These are phyloP conservation scores for Chaetops frenatus DNA, from an alignment of 2,113 vertebrate genomes.

Conservation along the genomic window DNA sequence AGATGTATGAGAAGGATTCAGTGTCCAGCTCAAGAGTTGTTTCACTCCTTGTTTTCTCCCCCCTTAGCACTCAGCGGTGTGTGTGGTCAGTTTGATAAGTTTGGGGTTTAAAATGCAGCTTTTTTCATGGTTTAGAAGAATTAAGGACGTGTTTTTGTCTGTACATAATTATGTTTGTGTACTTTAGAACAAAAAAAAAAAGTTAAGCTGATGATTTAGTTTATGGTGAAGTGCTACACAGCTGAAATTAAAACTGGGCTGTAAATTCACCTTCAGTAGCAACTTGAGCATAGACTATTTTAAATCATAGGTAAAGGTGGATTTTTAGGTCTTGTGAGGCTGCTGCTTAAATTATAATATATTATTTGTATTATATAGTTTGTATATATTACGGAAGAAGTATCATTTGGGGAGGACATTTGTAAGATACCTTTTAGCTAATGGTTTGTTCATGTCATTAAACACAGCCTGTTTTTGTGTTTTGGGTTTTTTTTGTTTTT, in stretches of 20 bases:
- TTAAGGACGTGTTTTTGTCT: neutral
- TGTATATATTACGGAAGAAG: neutral
- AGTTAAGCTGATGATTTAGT: neutral
- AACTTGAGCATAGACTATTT: neutral
- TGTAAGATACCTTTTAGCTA: neutral
- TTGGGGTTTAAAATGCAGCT: neutral
- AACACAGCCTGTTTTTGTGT: neutral
- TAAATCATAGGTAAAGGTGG: neutral
- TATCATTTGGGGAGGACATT: neutral
- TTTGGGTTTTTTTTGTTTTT: fast-evolving
- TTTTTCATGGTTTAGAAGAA: neutral
- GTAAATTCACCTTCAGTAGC: neutral
- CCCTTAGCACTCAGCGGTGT: neutral
- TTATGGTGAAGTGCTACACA: neutral
- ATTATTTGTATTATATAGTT: neutral
- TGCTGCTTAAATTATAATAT: neutral
- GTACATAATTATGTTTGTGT: neutral
- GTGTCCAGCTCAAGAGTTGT: fast-evolving
- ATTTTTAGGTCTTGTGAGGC: neutral
- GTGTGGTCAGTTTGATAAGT: neutral
- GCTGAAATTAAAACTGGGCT: neutral
- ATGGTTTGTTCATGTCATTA: neutral
- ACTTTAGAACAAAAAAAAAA: neutral
- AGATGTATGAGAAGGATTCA: neutral
- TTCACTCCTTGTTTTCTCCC: neutral